Evolutionary conservation across 2,113 vertebrate genomes (phyloP), one percentile per base, ranked within the genome.

Genomic region (Polypterus senegalus): DNA sequence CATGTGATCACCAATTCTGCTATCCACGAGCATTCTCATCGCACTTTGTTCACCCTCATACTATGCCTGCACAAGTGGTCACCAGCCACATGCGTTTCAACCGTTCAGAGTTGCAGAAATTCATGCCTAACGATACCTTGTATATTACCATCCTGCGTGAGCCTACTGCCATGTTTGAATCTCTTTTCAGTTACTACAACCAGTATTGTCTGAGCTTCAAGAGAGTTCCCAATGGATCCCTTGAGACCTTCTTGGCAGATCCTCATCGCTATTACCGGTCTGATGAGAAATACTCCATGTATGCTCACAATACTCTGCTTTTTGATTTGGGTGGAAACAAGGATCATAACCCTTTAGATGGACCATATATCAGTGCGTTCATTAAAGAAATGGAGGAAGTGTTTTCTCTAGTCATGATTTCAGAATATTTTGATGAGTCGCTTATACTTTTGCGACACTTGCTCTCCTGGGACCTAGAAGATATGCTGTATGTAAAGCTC

Each of bases 371-470:
- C 0, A 74, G 67, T 8, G 61, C 65, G 47, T 89, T 91, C 57
- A 75, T 85, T 49, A 80, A 69, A 3, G 83, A 86, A 58, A 74
- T 91, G 49, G 90, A 91, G 56, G 69, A 70, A 3, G 72, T 77
- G 5, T 92, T 92, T 77, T 88, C 88, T 1, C 71, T 92, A 5
- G 91, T 92, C 58, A 91, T 92, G 91, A 90, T 93, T 10, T 75
- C 90, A 0, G 90, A 92, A 71, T 79, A 90, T 73, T 93, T 93
- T 48, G 91, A 92, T 4, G 90, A 93, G 76, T 93, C 90, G 0
- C 72, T 93, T 47, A 81, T 93, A 65, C 82, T 93, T 51, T 77
- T 92, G 11, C 83, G 88, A 6, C 88, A 78, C 9, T 83, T 92
- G 10, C 79, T 93, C 54, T 80, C 84, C 59, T 93, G 91, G 90